phyloP scores from a whole-genome alignment of 2,888 invertebrate species.

The Microplitis manilae region DNA sequence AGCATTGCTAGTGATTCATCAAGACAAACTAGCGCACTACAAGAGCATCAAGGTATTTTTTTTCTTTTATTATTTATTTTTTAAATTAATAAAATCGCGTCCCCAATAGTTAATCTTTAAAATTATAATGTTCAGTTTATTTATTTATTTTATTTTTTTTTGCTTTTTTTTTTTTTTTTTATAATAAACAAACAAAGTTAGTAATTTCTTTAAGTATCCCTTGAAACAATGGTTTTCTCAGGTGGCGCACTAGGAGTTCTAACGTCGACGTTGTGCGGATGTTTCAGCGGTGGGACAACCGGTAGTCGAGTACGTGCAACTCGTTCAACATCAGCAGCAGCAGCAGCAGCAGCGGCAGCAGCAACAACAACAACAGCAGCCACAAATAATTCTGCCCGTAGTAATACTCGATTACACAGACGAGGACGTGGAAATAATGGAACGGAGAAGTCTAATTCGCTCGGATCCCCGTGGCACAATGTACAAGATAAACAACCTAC shows the following conservation, averaged over 20 bases:
- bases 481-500: conserved; percentile 70
- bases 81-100: background rate
- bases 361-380: background rate
- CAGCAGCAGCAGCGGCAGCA: background rate
- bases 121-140: too few species aligned
- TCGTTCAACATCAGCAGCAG: conserved; percentile 53
- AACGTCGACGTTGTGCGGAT: conserved; percentile 71
- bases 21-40: conserved; percentile 72
- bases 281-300: conserved; percentile 71
- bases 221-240: conserved; percentile 49
- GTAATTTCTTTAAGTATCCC: conserved; percentile 17
- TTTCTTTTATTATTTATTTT: background rate
- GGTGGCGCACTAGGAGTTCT: conserved; percentile 71
- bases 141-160: too few species aligned
- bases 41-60: conserved; percentile 67
- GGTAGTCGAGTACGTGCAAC: conserved; percentile 65
- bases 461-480: conserved; percentile 71
- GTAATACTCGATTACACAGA: conserved; percentile 71
- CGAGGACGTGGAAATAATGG: conserved; percentile 73
- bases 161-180: too few species aligned
- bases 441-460: conserved; percentile 69
- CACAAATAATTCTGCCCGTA: conserved; percentile 52
- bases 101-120: too few species aligned
- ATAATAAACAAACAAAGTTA: background rate
- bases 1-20: conserved; percentile 84